phyloP scores from a whole-genome alignment of 2,797 vertebrate genomes.

The Gymnoscopelus braueri region DNA sequence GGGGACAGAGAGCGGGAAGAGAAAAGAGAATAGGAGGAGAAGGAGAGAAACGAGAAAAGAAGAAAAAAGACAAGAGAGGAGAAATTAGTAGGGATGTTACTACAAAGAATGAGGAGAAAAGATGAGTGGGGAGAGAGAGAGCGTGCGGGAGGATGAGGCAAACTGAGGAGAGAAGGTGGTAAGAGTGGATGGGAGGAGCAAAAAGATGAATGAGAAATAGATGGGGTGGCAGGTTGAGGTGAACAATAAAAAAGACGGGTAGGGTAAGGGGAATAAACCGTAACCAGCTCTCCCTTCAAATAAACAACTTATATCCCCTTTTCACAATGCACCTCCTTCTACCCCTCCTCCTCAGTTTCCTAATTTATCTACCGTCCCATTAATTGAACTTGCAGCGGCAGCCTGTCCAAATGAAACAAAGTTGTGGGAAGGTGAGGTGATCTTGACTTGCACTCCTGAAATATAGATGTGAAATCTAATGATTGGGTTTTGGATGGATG shows the following conservation, averaged over 20 bases:
- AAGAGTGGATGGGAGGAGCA: neutral
- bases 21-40: slow-evolving; percentile 2
- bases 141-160: too few relatives aligned
- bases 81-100: too few relatives aligned
- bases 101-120: neutral
- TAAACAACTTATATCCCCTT: slow-evolving; percentile 49
- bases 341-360: slow-evolving; percentile 20
- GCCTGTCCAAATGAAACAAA: slow-evolving; percentile 36
- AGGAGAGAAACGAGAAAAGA: neutral
- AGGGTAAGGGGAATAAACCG: slow-evolving; percentile 43
- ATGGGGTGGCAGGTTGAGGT: slow-evolving; percentile 3
- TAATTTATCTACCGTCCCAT: slow-evolving; percentile 66
- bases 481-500: slow-evolving; percentile 57
- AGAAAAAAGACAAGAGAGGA: neutral
- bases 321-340: slow-evolving; percentile 10
- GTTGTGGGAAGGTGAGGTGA: slow-evolving; percentile 37
- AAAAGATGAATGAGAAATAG: slow-evolving; percentile 34
- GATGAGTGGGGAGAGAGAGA: neutral
- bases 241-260: slow-evolving; percentile 22
- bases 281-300: slow-evolving; percentile 47
- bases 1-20: neutral
- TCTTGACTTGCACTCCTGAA: slow-evolving; percentile 39
- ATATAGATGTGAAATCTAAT: slow-evolving; percentile 71
- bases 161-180: neutral
- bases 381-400: slow-evolving; percentile 59